Evolutionary conservation across 2,797 vertebrate species (phyloP).

Genomic region (Acropternis orthonyx): DNA sequence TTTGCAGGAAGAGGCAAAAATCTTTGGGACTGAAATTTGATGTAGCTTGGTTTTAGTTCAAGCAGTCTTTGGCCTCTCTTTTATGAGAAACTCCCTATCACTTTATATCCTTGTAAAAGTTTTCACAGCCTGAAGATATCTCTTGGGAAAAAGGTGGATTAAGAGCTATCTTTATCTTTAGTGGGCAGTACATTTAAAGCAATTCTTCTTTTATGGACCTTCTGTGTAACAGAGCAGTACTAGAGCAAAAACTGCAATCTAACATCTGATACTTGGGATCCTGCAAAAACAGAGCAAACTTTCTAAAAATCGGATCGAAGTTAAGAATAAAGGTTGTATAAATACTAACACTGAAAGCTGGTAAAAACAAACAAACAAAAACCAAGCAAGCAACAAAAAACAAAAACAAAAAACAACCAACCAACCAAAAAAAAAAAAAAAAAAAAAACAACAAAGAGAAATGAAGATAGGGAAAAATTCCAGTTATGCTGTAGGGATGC

Average conservation of each 20-base stretch:
- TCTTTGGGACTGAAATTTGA: neutral
- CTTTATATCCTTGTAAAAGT: neutral
- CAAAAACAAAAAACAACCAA: neutral
- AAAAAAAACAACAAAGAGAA: neutral
- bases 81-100: neutral
- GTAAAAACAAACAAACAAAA: neutral
- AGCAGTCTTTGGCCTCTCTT: neutral
- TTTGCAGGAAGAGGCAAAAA: neutral
- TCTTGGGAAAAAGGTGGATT: neutral
- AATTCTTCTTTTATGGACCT: neutral
- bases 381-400: neutral
- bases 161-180: neutral
- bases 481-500: neutral
- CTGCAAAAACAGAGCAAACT: neutral
- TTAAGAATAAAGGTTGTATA: neutral
- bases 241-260: neutral
- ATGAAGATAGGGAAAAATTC: neutral
- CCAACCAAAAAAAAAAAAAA: neutral
- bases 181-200: neutral
- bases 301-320: neutral
- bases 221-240: neutral
- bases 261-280: neutral
- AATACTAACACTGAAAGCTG: neutral
- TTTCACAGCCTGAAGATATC: neutral
- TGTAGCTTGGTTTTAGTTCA: neutral